Evolutionary conservation across 2,113 vertebrate species (phyloP).

Genomic region (Sminthopsis crassicaudata): DNA sequence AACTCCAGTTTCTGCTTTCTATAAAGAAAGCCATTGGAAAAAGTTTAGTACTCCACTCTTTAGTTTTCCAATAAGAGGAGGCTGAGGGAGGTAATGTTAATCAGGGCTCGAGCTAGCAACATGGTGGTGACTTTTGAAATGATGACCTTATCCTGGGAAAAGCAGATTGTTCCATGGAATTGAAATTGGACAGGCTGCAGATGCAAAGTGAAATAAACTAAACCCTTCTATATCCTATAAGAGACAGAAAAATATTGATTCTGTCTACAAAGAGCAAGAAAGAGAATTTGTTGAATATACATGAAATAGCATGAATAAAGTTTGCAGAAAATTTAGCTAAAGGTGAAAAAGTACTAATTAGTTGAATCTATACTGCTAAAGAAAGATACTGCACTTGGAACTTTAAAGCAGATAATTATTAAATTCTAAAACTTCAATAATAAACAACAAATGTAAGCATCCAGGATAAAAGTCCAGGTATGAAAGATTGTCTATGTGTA

Average conservation of each 20-base stretch:
- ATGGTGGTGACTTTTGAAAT: neutral
- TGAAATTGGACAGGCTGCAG: neutral
- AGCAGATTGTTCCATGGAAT: neutral
- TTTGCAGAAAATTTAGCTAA: neutral
- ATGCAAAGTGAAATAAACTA: neutral
- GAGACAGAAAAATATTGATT: neutral
- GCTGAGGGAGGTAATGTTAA: neutral
- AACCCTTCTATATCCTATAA: neutral
- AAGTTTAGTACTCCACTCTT: neutral
- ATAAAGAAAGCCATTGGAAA: neutral
- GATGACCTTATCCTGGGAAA: neutral
- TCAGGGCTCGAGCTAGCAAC: neutral
- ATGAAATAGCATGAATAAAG: neutral
- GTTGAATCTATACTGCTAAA: neutral
- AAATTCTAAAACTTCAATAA: neutral
- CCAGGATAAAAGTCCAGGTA: neutral
- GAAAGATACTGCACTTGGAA: neutral
- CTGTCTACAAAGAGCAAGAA: neutral
- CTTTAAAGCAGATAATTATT: neutral
- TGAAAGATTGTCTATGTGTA: neutral
- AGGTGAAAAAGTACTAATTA: neutral
- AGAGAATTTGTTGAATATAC: neutral
- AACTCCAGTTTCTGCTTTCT: neutral
- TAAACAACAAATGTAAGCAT: neutral
- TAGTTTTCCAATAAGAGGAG: neutral